Evolutionary conservation across 92 coral and sea anemone genomes (phyloP).

Genomic region (Paragorgia papillata): DNA sequence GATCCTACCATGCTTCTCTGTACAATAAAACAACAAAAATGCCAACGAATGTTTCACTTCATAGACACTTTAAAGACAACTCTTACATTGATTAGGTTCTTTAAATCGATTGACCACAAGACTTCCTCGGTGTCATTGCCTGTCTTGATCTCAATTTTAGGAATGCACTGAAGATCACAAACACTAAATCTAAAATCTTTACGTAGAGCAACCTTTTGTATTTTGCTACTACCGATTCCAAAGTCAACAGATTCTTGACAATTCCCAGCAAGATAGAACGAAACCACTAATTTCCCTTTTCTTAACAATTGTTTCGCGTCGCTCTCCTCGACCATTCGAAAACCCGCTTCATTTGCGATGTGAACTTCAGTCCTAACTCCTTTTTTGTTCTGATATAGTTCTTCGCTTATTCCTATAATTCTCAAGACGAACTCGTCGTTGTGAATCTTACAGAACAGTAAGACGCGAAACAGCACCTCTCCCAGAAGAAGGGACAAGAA

Average conservation of each 20-base stretch:
- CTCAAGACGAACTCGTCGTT: not conserved
- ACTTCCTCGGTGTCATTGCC: not conserved
- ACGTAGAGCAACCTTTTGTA: not conserved
- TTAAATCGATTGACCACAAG: conserved; percentile 6
- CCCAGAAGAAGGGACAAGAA: not conserved
- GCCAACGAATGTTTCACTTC: no score
- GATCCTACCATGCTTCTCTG: no score
- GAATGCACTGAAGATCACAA: not conserved
- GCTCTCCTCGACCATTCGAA: not conserved
- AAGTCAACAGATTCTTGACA: not conserved
- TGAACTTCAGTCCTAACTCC: not conserved
- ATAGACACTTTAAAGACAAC: not conserved
- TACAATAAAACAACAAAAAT: no score
- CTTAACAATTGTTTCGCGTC: conserved; percentile 4
- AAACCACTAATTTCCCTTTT: conserved; percentile 1
- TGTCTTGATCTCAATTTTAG: not conserved
- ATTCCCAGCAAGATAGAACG: not conserved
- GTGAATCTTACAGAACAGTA: not conserved
- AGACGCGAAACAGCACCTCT: conserved; percentile 4
- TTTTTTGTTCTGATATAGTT: not conserved
- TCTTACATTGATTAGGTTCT: conserved; percentile 12
- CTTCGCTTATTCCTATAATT: conserved; percentile 19
- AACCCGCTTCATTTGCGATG: not conserved
- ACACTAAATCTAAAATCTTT: not conserved
- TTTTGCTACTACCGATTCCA: not conserved